phyloP scores from a whole-genome alignment of 2,797 vertebrate genomes.

The Phrynocephalus vlangalii region DNA sequence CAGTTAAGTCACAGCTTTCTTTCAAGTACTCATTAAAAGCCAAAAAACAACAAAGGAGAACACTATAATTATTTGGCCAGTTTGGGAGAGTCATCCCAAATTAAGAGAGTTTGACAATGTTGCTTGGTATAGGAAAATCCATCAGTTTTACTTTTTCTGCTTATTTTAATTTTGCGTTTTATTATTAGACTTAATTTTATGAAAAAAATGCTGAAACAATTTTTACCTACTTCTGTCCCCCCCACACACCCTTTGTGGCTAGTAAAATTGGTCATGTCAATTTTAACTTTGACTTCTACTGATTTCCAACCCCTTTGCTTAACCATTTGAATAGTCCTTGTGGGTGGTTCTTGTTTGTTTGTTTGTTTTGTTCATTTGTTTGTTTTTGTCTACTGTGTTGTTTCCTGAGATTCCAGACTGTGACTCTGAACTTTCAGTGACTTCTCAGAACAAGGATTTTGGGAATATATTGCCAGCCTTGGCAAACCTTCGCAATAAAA shows the following conservation, averaged over 20 bases:
- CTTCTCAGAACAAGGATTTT: constrained; percentile 27
- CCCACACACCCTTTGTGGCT: too few relatives aligned
- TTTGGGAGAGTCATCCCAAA: background rate
- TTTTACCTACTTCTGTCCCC: background rate
- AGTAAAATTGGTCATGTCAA: background rate
- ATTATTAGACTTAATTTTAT: background rate
- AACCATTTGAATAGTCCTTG: background rate
- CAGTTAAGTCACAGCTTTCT: background rate
- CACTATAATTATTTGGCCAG: background rate
- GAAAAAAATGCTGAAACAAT: background rate
- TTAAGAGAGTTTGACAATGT: background rate
- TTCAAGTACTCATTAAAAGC: background rate
- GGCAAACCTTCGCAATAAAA: constrained; percentile 47
- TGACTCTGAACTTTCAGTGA: constrained; percentile 38
- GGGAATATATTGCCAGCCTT: constrained; percentile 26
- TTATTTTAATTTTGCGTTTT: background rate
- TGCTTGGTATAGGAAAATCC: background rate
- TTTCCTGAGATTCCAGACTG: constrained; percentile 2
- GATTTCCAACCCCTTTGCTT: constrained; percentile 7
- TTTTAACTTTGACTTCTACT: background rate
- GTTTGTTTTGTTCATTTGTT: too few relatives aligned
- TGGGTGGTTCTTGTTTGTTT: background rate
- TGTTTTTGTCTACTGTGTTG: background rate
- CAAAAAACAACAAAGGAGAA: background rate
- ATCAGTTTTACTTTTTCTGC: background rate